Evolutionary conservation across 1,140 invertebrate species (phyloP), one percentile per base, ranked within the genome.

Genomic region (Anthonomus grandis): DNA sequence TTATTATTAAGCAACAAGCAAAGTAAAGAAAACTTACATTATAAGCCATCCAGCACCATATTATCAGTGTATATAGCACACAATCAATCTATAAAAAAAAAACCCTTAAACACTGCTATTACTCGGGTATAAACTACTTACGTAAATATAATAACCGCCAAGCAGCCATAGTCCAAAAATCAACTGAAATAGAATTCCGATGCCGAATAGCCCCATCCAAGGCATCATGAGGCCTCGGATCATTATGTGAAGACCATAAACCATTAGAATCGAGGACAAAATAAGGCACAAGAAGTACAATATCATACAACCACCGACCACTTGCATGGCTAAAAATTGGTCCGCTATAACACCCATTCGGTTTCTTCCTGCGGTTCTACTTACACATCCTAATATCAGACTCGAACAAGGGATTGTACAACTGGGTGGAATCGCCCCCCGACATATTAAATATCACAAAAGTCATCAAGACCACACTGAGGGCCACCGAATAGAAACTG

Each of bases 71-170:
- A 47, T 86, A 83, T 57, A 91, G 82, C 27, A 90, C 87, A 47
- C 83, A 82, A 58, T 90, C 83, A 64, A 91, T 76, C 89, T 93
- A 70, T 44, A 83, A 82, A 48, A 27, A 17, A 48, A 38, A 21
- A 21, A 51, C 59, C 21, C 46, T 25, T 37, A 42, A 48, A 54
- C 10, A 27, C 49, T 50, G 39, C 44, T 2, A 36, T 18, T 5
- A 52, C 49, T 10, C 44, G n/a, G n/a, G n/a, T n/a, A n/a, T n/a
- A 5, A 23, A 17, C 9, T 48, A 79, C 87, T 88, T 76, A 93
- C 89, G 78, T 92, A 92, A 71, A 93, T 92, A 68, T 93, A 93
- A 65, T 93, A 93, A 37, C 89, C 89, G 49, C 86, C 87, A 34
- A 92, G 73, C 1, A 92, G 76, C 89, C 90, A 92, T 15, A 93